Conservation (phyloP, 2,113 vertebrate genomes). For the Crotophaga sulcirostris region DNA sequence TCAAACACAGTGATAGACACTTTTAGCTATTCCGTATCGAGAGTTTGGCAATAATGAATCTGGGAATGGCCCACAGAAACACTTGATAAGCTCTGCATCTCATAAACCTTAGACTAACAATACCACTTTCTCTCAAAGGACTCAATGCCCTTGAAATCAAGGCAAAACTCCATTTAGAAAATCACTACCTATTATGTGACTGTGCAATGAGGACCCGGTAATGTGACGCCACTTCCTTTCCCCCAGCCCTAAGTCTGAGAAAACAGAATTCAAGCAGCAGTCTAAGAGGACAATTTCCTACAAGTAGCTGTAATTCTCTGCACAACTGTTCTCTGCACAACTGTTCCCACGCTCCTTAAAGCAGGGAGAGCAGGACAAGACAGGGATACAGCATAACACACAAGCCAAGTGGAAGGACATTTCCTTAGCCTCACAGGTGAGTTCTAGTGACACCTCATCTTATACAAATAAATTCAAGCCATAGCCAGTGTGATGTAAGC, state of each 20-base stretch:
- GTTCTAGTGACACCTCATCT: neutral
- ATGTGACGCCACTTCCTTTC: neutral
- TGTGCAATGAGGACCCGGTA: neutral
- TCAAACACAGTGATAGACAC: neutral
- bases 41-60: neutral
- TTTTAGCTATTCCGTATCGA: neutral
- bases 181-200: neutral
- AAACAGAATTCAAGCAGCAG: neutral
- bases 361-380: neutral
- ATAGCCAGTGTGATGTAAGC: rapidly evolving
- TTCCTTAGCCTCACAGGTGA: neutral
- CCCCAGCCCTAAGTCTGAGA: neutral
- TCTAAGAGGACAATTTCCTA: rapidly evolving
- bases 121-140: neutral
- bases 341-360: neutral
- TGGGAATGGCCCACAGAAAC: neutral
- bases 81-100: neutral
- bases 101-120: neutral
- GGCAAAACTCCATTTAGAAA: neutral
- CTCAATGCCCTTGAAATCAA: neutral
- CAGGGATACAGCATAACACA: rapidly evolving
- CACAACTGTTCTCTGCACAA: neutral
- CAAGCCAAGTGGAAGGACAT: neutral
- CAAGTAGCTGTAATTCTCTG: neutral
- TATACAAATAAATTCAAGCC: neutral